Percentiles rank a stretch among this genome's conserved stretches.
phyloP scores from a whole-genome alignment of 1,140 invertebrate genomes.

The Centruroides vittatus region DNA sequence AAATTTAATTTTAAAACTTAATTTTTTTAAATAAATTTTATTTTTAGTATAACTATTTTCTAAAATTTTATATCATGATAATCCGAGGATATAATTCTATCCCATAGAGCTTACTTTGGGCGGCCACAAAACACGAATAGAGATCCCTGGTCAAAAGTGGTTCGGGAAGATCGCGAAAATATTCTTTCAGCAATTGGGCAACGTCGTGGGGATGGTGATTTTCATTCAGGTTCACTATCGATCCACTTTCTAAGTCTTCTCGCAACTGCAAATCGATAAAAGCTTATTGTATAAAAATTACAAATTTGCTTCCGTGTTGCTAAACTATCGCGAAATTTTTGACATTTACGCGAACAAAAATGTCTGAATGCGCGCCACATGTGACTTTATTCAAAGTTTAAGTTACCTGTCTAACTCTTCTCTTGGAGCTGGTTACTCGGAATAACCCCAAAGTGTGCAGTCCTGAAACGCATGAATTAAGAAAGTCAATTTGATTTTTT shows the following conservation, averaged over 20 bases:
- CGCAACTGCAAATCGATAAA: conserved; percentile 46
- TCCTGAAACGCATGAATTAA: conserved; percentile 15
- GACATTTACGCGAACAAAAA: no score
- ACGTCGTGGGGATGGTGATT: conserved; percentile 84
- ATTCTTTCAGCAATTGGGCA: conserved; percentile 82
- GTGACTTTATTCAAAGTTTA: no score
- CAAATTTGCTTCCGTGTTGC: no score
- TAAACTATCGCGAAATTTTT: no score
- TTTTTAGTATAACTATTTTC: no score
- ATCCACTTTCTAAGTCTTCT: conserved; percentile 76
- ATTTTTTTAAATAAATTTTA: no score
- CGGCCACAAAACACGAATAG: conserved; percentile 74
- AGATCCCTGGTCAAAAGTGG: conserved; percentile 64
- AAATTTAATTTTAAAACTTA: no score
- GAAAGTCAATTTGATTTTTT: no score
- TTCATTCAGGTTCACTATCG: conserved; percentile 54
- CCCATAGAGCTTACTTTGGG: conserved; percentile 49
- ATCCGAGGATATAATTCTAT: background rate
- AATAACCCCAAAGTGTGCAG: conserved; percentile 74
- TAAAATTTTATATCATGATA: no score
- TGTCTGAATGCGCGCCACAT: no score
- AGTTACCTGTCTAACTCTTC: conserved; percentile 70
- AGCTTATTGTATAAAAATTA: background rate
- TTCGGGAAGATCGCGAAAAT: conserved; percentile 80
- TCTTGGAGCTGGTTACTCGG: conserved; percentile 76